Conservation (phyloP, 1,140 invertebrate species). For the Drosophila malerkotliana region DNA sequence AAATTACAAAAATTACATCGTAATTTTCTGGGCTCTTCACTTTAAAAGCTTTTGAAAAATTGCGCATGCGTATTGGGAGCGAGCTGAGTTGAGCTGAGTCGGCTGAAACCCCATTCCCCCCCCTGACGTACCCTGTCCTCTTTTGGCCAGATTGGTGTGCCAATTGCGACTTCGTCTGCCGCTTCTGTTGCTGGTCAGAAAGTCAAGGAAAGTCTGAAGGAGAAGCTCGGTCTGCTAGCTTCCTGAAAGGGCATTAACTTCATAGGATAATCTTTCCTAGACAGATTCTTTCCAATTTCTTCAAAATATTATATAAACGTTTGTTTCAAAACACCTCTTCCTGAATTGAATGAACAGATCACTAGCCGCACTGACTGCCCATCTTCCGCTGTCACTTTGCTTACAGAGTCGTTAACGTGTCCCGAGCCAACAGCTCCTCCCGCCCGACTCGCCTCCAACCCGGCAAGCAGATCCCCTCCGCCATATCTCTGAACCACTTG, state of each 20-base stretch:
- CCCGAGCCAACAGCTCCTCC: background rate
- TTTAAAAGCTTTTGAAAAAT: constrained; percentile 83
- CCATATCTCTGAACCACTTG: constrained; percentile 18
- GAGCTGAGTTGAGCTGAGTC: constrained; percentile 4
- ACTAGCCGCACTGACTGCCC: constrained; percentile 2
- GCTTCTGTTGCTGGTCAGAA: constrained; percentile 25
- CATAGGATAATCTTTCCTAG: too few relatives aligned
- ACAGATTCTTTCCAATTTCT: too few relatives aligned
- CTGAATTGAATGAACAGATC: background rate
- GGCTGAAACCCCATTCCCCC: background rate
- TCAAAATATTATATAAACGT: too few relatives aligned
- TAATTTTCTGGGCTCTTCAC: constrained; percentile 79
- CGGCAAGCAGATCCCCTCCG: background rate
- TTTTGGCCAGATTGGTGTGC: constrained; percentile 1
- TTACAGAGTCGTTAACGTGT: constrained; percentile 57
- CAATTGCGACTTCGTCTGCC: background rate
- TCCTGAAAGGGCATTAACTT: too few relatives aligned
- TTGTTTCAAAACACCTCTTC: too few relatives aligned
- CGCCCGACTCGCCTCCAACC: background rate
- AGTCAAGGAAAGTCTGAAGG: constrained; percentile 23
- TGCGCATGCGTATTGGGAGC: constrained; percentile 76
- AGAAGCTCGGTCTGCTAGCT: too few relatives aligned
- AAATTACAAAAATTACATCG: constrained; percentile 84
- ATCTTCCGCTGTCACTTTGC: constrained; percentile 63
- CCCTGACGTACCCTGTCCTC: background rate